Conservation (phyloP, 1,140 invertebrate species). For the Scaptomyza montana region DNA sequence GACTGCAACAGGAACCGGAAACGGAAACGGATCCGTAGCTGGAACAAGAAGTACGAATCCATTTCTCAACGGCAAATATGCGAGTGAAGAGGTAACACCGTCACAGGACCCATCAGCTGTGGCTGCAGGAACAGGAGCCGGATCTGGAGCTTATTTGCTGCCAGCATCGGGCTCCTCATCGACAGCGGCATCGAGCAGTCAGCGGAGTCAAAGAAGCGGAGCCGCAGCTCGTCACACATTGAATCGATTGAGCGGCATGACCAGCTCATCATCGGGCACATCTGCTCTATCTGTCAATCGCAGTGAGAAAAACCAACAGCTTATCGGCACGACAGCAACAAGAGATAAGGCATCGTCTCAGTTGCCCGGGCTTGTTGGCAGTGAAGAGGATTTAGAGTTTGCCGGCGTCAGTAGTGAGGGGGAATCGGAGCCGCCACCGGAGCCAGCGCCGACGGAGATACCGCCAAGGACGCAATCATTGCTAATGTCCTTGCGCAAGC, state of each 20-base stretch:
- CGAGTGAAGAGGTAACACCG: slow-evolving; percentile 44
- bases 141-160: slow-evolving; percentile 40
- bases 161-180: slow-evolving; percentile 67
- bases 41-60: slow-evolving; percentile 77
- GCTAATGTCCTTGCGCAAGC: slow-evolving; percentile 84
- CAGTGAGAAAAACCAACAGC: slow-evolving; percentile 54
- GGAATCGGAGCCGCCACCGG: slow-evolving; percentile 87
- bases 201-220: slow-evolving; percentile 52
- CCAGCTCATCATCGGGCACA: slow-evolving; percentile 85
- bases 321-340: slow-evolving; percentile 11
- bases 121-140: not conserved
- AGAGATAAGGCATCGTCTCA: not conserved
- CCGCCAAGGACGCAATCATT: slow-evolving; percentile 88
- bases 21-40: not conserved
- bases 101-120: slow-evolving; percentile 10
- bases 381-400: slow-evolving; percentile 14
- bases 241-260: slow-evolving; percentile 84
- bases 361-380: slow-evolving; percentile 23
- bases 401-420: slow-evolving; percentile 37
- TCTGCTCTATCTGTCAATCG: slow-evolving; percentile 78
- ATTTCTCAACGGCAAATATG: slow-evolving; percentile 72
- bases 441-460: slow-evolving; percentile 88
- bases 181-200: slow-evolving; percentile 65
- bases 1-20: slow-evolving; percentile 17
- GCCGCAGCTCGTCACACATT: slow-evolving; percentile 46